phyloP scores from a whole-genome alignment of 1,140 invertebrate genomes.

The Hyphantria cunea region DNA sequence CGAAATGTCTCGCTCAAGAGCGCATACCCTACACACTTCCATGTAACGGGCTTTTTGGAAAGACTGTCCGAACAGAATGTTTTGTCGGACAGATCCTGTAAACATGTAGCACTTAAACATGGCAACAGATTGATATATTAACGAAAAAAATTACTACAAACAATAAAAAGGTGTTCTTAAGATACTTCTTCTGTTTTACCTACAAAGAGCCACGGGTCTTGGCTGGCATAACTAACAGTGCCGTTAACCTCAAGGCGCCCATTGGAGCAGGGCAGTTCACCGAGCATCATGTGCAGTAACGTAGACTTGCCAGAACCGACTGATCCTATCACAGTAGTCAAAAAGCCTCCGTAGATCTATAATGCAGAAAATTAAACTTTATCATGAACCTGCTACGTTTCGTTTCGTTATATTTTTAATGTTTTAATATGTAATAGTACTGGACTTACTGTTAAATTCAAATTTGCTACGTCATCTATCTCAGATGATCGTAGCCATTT shows the following conservation, averaged over 20 bases:
- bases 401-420: neutral
- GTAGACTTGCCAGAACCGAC: conserved; percentile 84
- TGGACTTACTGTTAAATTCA: conserved; percentile 55
- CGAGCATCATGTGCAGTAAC: conserved; percentile 86
- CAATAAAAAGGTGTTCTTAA: no score
- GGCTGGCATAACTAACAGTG: conserved; percentile 87
- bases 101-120: neutral
- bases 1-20: conserved; percentile 86
- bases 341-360: conserved; percentile 51
- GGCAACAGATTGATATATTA: no score
- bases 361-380: neutral
- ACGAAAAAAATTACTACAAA: no score
- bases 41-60: conserved; percentile 85
- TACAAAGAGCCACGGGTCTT: conserved; percentile 89
- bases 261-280: conserved; percentile 85
- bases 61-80: conserved; percentile 89
- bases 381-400: no score
- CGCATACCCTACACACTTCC: conserved; percentile 83
- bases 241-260: conserved; percentile 84
- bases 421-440: neutral
- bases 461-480: conserved; percentile 55
- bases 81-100: conserved; percentile 84
- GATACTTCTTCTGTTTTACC: conserved; percentile 49
- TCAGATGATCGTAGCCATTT: conserved; percentile 60
- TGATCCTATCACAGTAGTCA: conserved; percentile 65